Evolutionary conservation across 2,888 invertebrate species (phyloP), one percentile per base, ranked within the genome.

Genomic region (Halictus ligatus): DNA sequence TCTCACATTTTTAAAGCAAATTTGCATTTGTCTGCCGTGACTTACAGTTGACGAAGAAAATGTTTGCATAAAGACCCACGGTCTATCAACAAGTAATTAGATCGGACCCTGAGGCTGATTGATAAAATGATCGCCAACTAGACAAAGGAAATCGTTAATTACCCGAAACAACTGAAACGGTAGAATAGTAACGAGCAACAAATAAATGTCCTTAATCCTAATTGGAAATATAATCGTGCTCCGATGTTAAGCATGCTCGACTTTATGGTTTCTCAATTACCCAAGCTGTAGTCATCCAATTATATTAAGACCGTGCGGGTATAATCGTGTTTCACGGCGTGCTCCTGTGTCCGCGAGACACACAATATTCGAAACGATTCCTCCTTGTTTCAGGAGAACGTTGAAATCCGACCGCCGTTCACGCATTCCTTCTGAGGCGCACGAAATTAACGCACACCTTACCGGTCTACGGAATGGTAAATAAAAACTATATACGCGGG

Each of bases 231-330:
- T 8, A 75, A 75, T 75, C 8, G 40, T 6, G n/a, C n/a, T n/a
- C 54, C 35, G 76, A 77, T 73, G 12, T 71, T 67, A 72, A 83
- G 75, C 48, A 15, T 21, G 21, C 15, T 67, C 15, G 29, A 58
- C 69, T 82, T 84, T 82, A 84, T 58, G 77, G 69, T 72, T 71
- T 48, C 48, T 58, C 48, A 50, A 40, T 75, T 50, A 64, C 18
- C 46, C 64, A 40, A 74, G 74, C 72, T 13, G 71, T 18, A n/a
- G 71, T 71, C 40, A 43, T 71, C 40, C 71, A 71, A 40, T 71
- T 43, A 43, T 43, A 71, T 71, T 71, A 71, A 71, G n/a, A 71
- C 40, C 21, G n/a, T 60, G n/a, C 40, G 15, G 12, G n/a, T 40
- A 71, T 71, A 71, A 71, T 43, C 71, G 71, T 21, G 43, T 71